Evolutionary conservation across 1,140 invertebrate genomes (phyloP).

Genomic region (Meloidogyne hapla): DNA sequence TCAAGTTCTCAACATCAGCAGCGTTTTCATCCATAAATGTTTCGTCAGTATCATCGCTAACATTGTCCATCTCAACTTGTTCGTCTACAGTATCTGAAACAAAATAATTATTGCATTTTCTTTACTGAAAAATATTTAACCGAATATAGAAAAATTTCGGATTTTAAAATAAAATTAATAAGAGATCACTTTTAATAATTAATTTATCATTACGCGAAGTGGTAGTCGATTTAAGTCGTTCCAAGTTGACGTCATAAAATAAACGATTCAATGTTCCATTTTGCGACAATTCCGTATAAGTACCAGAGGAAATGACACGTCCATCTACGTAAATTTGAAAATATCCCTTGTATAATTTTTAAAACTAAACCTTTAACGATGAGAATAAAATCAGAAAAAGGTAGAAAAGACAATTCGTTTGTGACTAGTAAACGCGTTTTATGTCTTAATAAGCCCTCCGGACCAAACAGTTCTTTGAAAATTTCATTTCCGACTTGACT

Average conservation of each 20-base stretch:
- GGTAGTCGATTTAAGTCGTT: conserved; percentile 7
- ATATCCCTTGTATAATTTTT: neutral
- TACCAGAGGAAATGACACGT: conserved; percentile 25
- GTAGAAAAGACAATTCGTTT: conserved; percentile 56
- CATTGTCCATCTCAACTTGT: conserved; percentile 19
- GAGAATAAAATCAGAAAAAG: conserved; percentile 52
- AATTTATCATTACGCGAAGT: neutral
- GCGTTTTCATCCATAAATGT: conserved; percentile 42
- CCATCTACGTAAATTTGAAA: conserved; percentile 23
- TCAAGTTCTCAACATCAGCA: conserved; percentile 43
- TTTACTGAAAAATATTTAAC: too few species aligned
- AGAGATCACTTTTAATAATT: neutral
- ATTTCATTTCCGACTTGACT: conserved; percentile 84
- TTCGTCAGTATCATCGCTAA: conserved; percentile 39
- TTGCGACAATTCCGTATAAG: conserved; percentile 26
- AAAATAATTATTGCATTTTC: neutral
- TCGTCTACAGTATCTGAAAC: neutral
- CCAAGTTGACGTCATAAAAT: conserved; percentile 53
- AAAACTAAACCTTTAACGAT: conserved; percentile 35
- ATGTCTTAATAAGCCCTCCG: conserved; percentile 69
- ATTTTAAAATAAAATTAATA: too few species aligned
- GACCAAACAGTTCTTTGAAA: conserved; percentile 82
- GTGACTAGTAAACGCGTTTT: conserved; percentile 67
- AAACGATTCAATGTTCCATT: conserved; percentile 43
- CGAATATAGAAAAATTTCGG: too few species aligned